Base-by-base conservation (phyloP, 2,888 invertebrate genomes). In the Chrysolina americana region DNA sequence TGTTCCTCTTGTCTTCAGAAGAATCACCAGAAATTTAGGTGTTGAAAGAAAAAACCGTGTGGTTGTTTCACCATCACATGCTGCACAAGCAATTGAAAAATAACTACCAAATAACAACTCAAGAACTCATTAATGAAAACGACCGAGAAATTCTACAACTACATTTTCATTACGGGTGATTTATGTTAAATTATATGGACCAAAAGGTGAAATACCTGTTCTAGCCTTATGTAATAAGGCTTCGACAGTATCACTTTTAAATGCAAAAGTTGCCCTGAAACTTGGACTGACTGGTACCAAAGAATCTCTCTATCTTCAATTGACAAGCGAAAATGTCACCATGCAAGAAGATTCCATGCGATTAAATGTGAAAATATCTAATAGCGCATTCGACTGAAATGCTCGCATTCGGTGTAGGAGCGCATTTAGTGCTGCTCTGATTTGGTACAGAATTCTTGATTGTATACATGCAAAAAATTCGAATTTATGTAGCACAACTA, bases 1-100 rank as follows among this genome's bases (percentile, higher is more conserved):
- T n/a, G n/a, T n/a, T n/a, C n/a, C n/a, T n/a, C n/a, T n/a, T n/a
- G n/a, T n/a, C 47, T 47, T 13, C 47, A 13, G 11, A 47, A 36
- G 11, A 62, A 62, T 23, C 62, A 62, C 11, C 62, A 62, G n/a
- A 17, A 62, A 13, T 62, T 62, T n/a, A 62, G 11, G 28, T 62
- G 21, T 13, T 4, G 28, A 28, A 62, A 15, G 6, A 21, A 28
- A 62, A 62, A 62, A 13, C 5, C 28, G 2, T 23, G 28, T 28
- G 28, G 28, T 15, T 47, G 11, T 47, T 13, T 15, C 47, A 47
- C 13, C 47, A 47, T 47, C 47, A 8, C 11, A 11, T 47, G 15
- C 13, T 47, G 13, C 47, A 47, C 47, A 47, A 47, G 13, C 11
- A 47, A 15, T 13, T 47, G 15, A 13, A 47, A 47, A 47, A 47